Percentiles rank a stretch among this genome's conserved stretches.
Evolutionary conservation across 2,113 vertebrate species (phyloP).

Genomic region (Neodontobutis hainanensis): DNA sequence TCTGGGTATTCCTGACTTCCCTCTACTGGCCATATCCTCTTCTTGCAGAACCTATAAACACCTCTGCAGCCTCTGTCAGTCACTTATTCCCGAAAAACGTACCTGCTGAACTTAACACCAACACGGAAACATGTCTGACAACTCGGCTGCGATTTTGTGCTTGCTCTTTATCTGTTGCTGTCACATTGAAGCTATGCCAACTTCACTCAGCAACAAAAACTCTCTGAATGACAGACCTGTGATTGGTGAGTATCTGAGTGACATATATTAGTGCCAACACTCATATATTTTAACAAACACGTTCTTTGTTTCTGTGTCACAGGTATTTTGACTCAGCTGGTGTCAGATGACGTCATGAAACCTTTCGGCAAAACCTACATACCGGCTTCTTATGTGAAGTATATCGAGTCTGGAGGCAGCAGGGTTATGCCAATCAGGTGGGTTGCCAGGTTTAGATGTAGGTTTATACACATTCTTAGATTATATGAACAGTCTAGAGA

Average conservation of each 20-base stretch:
- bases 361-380: conserved; percentile 80
- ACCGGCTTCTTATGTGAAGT: conserved; percentile 82
- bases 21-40: conserved; percentile 34
- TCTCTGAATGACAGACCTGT: conserved; percentile 68
- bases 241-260: conserved; percentile 61
- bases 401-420: conserved; percentile 79
- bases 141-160: conserved; percentile 2
- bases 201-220: neutral
- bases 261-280: neutral
- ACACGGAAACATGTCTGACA: conserved; percentile 14
- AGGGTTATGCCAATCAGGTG: conserved; percentile 82
- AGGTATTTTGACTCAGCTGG: conserved; percentile 81
- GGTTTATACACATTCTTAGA: no score
- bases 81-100: no score
- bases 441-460: neutral
- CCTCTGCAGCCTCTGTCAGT: neutral
- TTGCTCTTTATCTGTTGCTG: conserved; percentile 28
- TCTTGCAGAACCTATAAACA: conserved; percentile 3
- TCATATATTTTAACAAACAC: neutral
- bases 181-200: conserved; percentile 35
- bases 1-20: conserved; percentile 66
- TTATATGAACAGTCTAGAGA: no score
- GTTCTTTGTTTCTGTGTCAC: conserved; percentile 5
- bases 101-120: neutral
- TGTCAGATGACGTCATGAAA: conserved; percentile 66